Base-by-base conservation (phyloP, 2,888 invertebrate genomes). In the Thereva unica region DNA sequence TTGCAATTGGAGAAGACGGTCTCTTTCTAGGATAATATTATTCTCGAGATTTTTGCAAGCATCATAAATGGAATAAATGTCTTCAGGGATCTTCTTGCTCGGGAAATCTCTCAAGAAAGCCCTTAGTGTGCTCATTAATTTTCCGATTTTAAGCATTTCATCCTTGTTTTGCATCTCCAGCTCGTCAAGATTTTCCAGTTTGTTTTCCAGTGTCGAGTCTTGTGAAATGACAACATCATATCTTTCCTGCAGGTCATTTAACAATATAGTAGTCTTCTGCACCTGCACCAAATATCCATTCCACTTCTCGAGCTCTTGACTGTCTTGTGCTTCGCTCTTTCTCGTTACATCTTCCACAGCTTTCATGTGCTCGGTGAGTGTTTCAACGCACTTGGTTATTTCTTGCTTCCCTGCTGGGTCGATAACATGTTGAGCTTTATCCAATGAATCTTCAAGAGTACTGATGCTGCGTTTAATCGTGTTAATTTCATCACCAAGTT, bases 1-100 rank as follows among this genome's bases (percentile, higher is more conserved):
- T 37, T 90, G 83, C 23, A 91, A 78, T 76, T 93, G 92, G 4
- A 92, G 78, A 0, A 92, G 83, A 59, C 90, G 87, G 69, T 93
- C 92, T 68, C 91, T 84, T 80, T 93, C 91, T 5, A 85, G 83
- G 40, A 84, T 83, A 6, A 93, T 86, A 23, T 84, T 83, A 71
- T 89, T 87, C 71, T 91, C 91, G 5, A 91, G 83, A 72, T 87
- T 85, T 75, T 86, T 87, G 1, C 87, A 87, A 12, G 84, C 83
- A 71, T 92, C 91, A 68, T 89, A 86, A 49, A 87, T 85, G 8
- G 78, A 77, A 75, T 88, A 89, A 0, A 90, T 83, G 71, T 88
- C 87, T 56, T 85, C 80, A 0, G 92, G 91, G 42, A 80, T 86
- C 74, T 87, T 86, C 70, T 86, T 86, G 35, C 86, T 87, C 0